Evolutionary conservation across 2,797 vertebrate genomes (phyloP).

Genomic region (Molossus alvarezi): DNA sequence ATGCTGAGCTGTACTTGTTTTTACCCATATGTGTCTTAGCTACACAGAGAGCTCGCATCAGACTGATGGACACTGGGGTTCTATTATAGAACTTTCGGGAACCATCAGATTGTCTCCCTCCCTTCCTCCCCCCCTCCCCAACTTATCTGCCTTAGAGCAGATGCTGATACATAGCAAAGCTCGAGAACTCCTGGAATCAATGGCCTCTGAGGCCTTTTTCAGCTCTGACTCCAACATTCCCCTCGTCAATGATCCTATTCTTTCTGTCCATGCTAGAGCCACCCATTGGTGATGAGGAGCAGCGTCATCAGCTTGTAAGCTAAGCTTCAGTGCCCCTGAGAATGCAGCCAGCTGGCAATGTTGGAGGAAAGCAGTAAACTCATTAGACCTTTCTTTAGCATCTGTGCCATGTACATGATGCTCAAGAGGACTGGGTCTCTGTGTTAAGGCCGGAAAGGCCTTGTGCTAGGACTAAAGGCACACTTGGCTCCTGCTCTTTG

Average conservation of each 20-base stretch:
- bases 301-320: constrained; percentile 42
- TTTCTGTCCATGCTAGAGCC: neutral
- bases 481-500: neutral
- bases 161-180: neutral
- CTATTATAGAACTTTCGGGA: too few relatives aligned
- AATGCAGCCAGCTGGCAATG: constrained; percentile 62
- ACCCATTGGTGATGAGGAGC: neutral
- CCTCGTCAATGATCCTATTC: neutral
- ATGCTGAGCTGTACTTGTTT: neutral
- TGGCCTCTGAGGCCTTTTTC: neutral
- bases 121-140: neutral
- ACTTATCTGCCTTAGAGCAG: neutral
- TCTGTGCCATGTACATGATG: neutral
- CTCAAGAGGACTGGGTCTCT: neutral
- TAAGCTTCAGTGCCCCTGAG: constrained; percentile 60
- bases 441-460: neutral
- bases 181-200: constrained; percentile 2
- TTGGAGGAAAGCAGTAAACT: constrained; percentile 58
- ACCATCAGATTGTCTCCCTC: too few relatives aligned
- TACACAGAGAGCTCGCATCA: neutral
- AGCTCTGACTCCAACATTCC: neutral
- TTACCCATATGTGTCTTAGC: neutral
- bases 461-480: neutral
- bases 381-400: constrained; percentile 68
- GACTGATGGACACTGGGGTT: neutral